Conservation (phyloP, 2,797 vertebrate genomes). For the Cirrhinus mrigala region DNA sequence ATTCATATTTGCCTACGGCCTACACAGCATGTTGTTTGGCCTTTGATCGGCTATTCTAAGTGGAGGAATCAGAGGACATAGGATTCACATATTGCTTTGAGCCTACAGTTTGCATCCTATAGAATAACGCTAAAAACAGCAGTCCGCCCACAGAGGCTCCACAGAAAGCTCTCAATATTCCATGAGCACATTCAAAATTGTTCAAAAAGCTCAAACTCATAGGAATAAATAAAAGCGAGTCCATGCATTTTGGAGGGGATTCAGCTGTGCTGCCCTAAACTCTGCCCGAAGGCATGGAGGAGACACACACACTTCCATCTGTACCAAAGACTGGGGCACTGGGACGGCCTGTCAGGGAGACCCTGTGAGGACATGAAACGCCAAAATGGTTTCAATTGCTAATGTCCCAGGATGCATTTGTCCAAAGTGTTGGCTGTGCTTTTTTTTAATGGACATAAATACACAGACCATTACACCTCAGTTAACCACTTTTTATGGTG, state of each 20-base stretch:
- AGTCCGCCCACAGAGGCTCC: constrained; percentile 38
- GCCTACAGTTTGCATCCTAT: constrained; percentile 17
- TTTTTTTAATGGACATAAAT: constrained; percentile 71
- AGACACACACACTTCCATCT: constrained; percentile 1
- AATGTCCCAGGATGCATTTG: constrained; percentile 61
- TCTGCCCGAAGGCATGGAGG: constrained; percentile 18
- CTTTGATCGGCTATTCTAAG: constrained; percentile 1
- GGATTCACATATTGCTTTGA: neutral
- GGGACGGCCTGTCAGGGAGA: constrained; percentile 7
- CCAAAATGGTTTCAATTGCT: constrained; percentile 62
- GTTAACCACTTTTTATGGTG: constrained; percentile 74
- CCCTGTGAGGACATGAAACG: constrained; percentile 47
- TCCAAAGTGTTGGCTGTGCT: constrained; percentile 61
- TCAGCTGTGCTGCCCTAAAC: constrained; percentile 42
- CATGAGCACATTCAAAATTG: constrained; percentile 43
- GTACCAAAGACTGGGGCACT: neutral
- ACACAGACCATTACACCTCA: constrained; percentile 72
- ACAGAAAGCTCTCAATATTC: constrained; percentile 44
- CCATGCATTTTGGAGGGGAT: constrained; percentile 31
- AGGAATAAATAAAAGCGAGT: constrained; percentile 37
- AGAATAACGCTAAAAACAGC: constrained; percentile 21
- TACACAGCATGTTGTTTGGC: constrained; percentile 19
- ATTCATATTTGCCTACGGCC: neutral
- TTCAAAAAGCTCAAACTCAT: constrained; percentile 42
- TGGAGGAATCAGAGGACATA: neutral